Base-by-base conservation (phyloP, 2,888 invertebrate species). In the Tupiocoris notatus region DNA sequence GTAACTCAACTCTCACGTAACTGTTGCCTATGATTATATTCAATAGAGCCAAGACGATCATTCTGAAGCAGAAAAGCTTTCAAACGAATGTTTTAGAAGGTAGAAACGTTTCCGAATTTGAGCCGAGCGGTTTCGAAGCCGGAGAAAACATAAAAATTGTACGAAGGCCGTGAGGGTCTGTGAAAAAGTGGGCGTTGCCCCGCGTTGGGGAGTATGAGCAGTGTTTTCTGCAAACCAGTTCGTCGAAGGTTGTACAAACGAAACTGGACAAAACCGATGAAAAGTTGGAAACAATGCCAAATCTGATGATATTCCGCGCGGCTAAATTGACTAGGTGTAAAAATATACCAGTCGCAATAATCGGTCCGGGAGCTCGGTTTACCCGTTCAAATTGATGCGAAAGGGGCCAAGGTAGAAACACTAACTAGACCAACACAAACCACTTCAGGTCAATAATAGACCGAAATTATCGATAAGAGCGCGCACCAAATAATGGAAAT, bases 171-270 rank as follows among this genome's bases (percentile, higher is more conserved):
- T 16, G 67, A 22, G 23, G 58, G 61, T 75, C 57, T 71, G n/a
- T n/a, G 39, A 65, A 79, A 79, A 79, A 79, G 79, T 79, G 78
- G 79, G 79, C 79, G 79, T 79, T 79, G 79, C 79, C 79, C 78
- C 7, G 68, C 64, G 66, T 73, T 65, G 64, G 58, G 59, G 39
- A 39, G 39, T 39, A 39, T n/a, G 39, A 39, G 3, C 39, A n/a
- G n/a, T 39, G 39, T 39, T 39, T 39, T 39, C 39, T 39, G 39
- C 3, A 12, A 39, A 39, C 39, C 12, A 12, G 39, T 39, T 39
- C 39, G 39, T 12, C 39, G 39, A 39, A 39, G 39, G 12, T 7
- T 12, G 39, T 7, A 39, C 12, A 39, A 39, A 39, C 7, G 20
- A 39, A 65, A 65, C 65, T 2, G 25, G 17, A 25, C 57, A 21